phyloP scores from a whole-genome alignment of 1,140 invertebrate species.

The Lucilia sericata region DNA sequence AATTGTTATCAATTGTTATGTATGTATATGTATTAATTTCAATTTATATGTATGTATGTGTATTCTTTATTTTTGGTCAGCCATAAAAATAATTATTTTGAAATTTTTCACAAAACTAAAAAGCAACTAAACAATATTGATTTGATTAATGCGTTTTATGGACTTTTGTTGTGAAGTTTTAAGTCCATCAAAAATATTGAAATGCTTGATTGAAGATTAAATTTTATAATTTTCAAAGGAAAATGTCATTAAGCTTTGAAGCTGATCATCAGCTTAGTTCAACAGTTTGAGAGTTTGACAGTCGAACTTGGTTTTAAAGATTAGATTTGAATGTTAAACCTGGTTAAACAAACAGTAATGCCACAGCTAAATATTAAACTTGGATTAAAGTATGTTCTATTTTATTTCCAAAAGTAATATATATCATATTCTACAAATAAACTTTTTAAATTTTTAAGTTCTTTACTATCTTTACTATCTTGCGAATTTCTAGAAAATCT shows the following conservation, averaged over 20 bases:
- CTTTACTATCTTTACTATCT: too few relatives aligned
- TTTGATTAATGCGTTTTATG: background rate
- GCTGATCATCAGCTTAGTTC: too few relatives aligned
- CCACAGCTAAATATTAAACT: background rate
- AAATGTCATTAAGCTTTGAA: too few relatives aligned
- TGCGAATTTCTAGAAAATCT: too few relatives aligned
- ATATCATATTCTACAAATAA: background rate
- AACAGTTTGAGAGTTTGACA: too few relatives aligned
- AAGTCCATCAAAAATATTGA: background rate
- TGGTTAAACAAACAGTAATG: too few relatives aligned
- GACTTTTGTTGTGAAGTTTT: background rate
- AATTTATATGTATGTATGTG: background rate
- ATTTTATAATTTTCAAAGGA: too few relatives aligned
- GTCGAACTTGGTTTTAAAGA: too few relatives aligned
- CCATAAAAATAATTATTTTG: background rate
- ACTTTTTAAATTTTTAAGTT: background rate
- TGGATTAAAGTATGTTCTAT: too few relatives aligned
- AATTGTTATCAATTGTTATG: background rate
- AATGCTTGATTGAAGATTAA: too few relatives aligned
- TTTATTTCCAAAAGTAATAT: too few relatives aligned
- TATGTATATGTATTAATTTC: background rate
- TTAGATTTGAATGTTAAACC: too few relatives aligned
- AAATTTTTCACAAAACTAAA: background rate
- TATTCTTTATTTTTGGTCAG: background rate
- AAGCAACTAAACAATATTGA: background rate